A percentile compares a stretch with the other conserved stretches of the same genome.
phyloP scores from a whole-genome alignment of 2,888 invertebrate genomes.

The Ochlodes sylvanus region DNA sequence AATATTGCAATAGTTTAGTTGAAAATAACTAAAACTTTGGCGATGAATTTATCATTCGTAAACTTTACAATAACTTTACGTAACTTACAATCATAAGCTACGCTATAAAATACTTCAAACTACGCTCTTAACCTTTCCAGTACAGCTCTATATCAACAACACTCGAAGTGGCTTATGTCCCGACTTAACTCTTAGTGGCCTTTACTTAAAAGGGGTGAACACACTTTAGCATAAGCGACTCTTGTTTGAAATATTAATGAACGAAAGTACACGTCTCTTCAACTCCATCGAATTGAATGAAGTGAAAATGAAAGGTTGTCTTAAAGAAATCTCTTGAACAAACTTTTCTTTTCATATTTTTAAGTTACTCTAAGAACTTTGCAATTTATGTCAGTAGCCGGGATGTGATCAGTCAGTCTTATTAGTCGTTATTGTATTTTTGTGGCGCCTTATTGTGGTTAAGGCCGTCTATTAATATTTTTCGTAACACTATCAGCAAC shows the following conservation, averaged over 20 bases:
- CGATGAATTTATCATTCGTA: no score
- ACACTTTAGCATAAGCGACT: slow-evolving; percentile 71
- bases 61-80: no score
- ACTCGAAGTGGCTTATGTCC: slow-evolving; percentile 48
- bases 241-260: slow-evolving; percentile 67
- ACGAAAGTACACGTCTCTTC: slow-evolving; percentile 54
- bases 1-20: no score
- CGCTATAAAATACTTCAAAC: background rate
- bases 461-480: no score
- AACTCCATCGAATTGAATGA: slow-evolving; percentile 42
- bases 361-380: slow-evolving; percentile 14
- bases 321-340: slow-evolving; percentile 34
- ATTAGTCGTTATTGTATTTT: no score
- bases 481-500: no score
- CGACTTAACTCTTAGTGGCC: slow-evolving; percentile 75
- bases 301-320: slow-evolving; percentile 37
- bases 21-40: no score
- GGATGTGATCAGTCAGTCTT: no score
- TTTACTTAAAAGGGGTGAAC: slow-evolving; percentile 82
- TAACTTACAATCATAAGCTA: no score
- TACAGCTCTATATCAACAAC: background rate
- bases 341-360: slow-evolving; percentile 25
- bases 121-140: slow-evolving; percentile 11
- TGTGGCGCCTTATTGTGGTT: no score
- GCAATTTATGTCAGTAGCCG: background rate